These are phyloP conservation scores for Andricus quercusramuli DNA, from an alignment of 2,888 invertebrate genomes.

Conservation along the genomic window DNA sequence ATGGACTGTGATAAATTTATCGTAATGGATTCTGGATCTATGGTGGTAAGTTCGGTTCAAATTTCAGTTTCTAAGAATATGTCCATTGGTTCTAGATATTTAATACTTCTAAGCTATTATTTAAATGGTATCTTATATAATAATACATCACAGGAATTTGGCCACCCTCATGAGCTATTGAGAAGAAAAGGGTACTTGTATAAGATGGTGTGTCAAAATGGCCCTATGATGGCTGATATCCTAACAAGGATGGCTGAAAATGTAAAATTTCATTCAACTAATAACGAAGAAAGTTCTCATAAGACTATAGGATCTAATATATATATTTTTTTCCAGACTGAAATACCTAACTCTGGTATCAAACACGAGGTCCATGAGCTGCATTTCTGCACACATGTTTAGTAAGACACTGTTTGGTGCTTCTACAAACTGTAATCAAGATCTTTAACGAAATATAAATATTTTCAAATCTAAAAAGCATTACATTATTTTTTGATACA, in stretches of 20 bases:
- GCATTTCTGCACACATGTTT: too few species aligned
- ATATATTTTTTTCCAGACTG: background rate
- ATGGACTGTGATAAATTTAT: conserved; percentile 82
- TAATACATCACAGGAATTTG: conserved; percentile 82
- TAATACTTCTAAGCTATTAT: background rate
- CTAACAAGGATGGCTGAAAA: conserved; percentile 75
- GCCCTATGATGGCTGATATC: conserved; percentile 76
- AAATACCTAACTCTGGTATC: too few species aligned
- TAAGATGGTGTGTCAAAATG: conserved; percentile 86
- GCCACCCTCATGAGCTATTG: conserved; percentile 86
- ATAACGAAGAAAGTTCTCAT: background rate
- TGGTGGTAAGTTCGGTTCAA: conserved; percentile 69
- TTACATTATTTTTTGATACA: too few species aligned
- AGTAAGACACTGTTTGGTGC: too few species aligned
- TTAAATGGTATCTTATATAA: too few species aligned
- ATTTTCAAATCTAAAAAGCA: too few species aligned
- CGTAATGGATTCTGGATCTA: conserved; percentile 80
- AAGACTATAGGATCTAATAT: background rate
- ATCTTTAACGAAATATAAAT: too few species aligned
- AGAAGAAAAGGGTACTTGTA: conserved; percentile 83
- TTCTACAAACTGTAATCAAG: too few species aligned
- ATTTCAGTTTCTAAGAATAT: too few species aligned
- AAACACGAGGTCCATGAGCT: too few species aligned
- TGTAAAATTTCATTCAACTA: conserved; percentile 57
- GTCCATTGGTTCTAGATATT: background rate